These are phyloP conservation scores for Malurus splendens DNA, from an alignment of 2,797 vertebrate species.

Conservation along the genomic window DNA sequence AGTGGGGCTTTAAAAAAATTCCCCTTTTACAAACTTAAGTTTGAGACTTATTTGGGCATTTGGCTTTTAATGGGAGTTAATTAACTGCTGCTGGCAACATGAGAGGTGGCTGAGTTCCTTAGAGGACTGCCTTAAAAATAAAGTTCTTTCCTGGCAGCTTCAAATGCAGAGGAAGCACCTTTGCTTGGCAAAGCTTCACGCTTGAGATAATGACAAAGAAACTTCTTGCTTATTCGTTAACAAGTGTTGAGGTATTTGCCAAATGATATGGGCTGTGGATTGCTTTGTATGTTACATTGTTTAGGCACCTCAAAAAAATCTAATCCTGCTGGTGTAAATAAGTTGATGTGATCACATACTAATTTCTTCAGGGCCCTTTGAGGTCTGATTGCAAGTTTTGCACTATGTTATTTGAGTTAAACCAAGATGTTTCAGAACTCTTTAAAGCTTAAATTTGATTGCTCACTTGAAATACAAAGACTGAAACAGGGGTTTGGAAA, in stretches of 20 bases:
- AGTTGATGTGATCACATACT: rapidly evolving
- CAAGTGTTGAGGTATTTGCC: neutral
- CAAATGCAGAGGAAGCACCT: neutral
- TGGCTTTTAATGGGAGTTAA: neutral
- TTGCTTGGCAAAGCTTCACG: neutral
- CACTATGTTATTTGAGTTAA: neutral
- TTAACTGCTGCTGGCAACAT: rapidly evolving
- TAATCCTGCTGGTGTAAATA: neutral
- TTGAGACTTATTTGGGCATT: rapidly evolving
- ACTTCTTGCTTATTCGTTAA: neutral
- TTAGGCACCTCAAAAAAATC: neutral
- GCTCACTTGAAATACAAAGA: neutral
- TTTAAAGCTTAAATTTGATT: neutral
- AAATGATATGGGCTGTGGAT: rapidly evolving
- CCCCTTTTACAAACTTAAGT: rapidly evolving
- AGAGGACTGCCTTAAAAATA: neutral
- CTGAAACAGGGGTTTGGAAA: neutral
- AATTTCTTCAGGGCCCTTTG: neutral
- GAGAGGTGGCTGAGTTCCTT: neutral
- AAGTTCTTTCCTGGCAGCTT: neutral
- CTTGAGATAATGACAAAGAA: neutral
- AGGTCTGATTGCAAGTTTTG: neutral
- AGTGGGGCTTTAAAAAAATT: rapidly evolving
- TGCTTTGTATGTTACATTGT: neutral
- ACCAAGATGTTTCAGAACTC: neutral